Base-by-base conservation (phyloP, 2,888 invertebrate species). In the Gnatocerus cornutus region DNA sequence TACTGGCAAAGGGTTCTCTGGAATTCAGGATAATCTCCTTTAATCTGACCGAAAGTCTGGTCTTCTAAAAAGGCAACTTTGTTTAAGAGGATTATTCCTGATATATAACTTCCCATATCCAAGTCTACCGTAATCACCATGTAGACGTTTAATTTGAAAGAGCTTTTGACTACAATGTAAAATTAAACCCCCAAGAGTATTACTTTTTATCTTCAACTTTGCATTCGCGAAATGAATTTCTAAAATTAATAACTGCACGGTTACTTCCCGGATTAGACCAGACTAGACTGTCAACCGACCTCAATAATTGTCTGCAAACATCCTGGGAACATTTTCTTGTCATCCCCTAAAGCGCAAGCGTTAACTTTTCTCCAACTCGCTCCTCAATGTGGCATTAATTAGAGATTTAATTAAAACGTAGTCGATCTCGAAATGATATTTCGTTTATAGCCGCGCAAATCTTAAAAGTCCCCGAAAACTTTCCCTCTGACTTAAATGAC, bases 11-110 rank as follows among this genome's bases (percentile, higher is more conserved):
- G 77, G 78, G 76, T 76, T 76, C 71, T 72, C 73, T 73, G 73
- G 74, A 78, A 79, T 77, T 77, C 74, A 61, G 76, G 80, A 79
- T 81, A 81, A 82, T 79, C 80, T 76, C 68, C 77, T 80, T 77
- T 81, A 80, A 81, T 80, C 80, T 76, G 76, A 74, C 80, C 79
- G 76, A 77, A 70, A 80, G 81, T 80, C 79, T 79, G 77, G 79
- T 80, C 77, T 76, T 76, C 81, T 78, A 80, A 81, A 82, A 81
- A 81, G 82, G 80, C 80, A 82, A 80, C 82, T 81, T 80, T 79
- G 78, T 79, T 78, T 81, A 82, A 82, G 82, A 77, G 81, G 82
- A 82, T 82, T 82, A 82, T 75, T 73, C 76, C 76, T 82, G 82
- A 82, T 82, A 81, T 82, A 82, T 81, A 81, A 82, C 81, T 80